These are phyloP conservation scores for Chaetogeoica ovagalla DNA, from an alignment of 2,888 invertebrate species.

Conservation along the genomic window DNA sequence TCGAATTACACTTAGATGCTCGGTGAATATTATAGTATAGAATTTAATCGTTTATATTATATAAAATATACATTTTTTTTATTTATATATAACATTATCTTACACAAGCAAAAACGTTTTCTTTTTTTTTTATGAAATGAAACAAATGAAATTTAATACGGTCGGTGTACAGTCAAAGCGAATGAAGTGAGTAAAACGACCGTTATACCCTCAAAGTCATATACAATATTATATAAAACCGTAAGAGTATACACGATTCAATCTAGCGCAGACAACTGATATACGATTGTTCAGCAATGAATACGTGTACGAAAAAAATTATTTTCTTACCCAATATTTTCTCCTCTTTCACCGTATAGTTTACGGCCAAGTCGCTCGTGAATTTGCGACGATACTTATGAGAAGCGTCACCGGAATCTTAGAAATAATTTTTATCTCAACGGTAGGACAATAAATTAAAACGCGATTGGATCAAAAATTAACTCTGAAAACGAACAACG, in stretches of 20 bases:
- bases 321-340: not conserved
- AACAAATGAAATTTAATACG: too few relatives aligned
- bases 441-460: constrained; percentile 30
- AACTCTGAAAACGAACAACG: constrained; percentile 20
- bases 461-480: not conserved
- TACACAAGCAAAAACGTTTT: too few relatives aligned
- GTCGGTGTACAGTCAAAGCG: too few relatives aligned
- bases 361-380: not conserved
- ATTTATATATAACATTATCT: too few relatives aligned
- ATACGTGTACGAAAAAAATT: too few relatives aligned
- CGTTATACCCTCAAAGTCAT: not conserved
- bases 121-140: too few relatives aligned
- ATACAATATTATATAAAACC: not conserved
- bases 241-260: not conserved
- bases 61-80: too few relatives aligned
- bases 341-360: not conserved
- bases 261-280: not conserved
- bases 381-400: constrained; percentile 14
- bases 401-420: constrained; percentile 5
- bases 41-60: too few relatives aligned
- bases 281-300: constrained; percentile 20
- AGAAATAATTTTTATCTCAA: constrained; percentile 21
- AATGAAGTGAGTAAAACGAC: not conserved
- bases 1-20: too few relatives aligned
- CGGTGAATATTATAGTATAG: too few relatives aligned